Conservation (phyloP, 2,113 vertebrate species). For the Corvus hawaiiensis region DNA sequence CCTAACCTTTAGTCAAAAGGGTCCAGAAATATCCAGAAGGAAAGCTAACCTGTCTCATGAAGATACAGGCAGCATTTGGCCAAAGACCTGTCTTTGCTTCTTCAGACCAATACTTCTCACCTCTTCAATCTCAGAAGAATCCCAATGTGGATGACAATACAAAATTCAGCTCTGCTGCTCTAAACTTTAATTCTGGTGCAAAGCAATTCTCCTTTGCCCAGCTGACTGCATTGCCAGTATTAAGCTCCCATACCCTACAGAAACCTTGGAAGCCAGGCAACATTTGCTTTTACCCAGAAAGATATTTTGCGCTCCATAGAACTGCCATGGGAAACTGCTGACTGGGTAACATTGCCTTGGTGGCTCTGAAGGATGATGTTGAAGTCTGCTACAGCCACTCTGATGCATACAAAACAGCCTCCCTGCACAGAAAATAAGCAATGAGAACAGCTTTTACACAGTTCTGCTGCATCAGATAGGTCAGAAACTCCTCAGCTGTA, state of each 20-base stretch:
- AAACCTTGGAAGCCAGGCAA: neutral
- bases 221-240: neutral
- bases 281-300: neutral
- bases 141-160: rapidly evolving
- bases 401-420: neutral
- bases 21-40: neutral
- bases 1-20: neutral
- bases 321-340: neutral
- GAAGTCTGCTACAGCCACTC: neutral
- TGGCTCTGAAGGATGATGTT: neutral
- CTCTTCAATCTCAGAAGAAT: neutral
- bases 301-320: neutral
- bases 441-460: neutral
- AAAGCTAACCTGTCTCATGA: neutral
- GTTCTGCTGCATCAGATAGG: neutral
- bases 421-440: neutral
- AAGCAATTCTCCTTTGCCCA: neutral
- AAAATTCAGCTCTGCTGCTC: neutral
- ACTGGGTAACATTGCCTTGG: neutral
- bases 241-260: neutral
- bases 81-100: neutral
- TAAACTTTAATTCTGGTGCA: neutral
- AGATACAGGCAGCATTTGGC: neutral
- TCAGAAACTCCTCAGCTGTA: neutral
- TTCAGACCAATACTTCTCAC: neutral